A percentile compares a stretch with the other conserved stretches of the same genome.
These are phyloP conservation scores for Arctia plantaginis DNA, from an alignment of 2,888 invertebrate species.

Conservation along the genomic window DNA sequence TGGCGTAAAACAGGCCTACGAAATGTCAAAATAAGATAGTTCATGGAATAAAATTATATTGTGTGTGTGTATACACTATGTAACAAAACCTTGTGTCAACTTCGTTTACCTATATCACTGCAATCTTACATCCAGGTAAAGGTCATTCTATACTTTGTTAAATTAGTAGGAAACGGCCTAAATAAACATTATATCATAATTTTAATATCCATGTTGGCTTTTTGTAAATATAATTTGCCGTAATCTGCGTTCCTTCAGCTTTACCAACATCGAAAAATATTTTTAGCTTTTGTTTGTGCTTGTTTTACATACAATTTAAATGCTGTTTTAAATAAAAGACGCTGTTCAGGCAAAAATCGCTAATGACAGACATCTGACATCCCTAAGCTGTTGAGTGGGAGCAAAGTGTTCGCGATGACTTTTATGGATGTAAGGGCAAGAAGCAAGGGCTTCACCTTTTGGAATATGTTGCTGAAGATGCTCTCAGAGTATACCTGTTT, in stretches of 20 bases:
- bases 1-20: background rate
- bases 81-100: constrained; percentile 1
- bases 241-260: constrained; percentile 49
- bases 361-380: background rate
- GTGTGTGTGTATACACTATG: background rate
- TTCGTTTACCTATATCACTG: constrained; percentile 12
- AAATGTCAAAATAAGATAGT: background rate
- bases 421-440: background rate
- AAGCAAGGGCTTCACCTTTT: background rate
- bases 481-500: too few relatives aligned
- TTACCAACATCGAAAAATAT: constrained; percentile 42
- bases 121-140: constrained; percentile 10
- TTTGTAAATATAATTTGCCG: constrained; percentile 45
- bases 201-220: constrained; percentile 47
- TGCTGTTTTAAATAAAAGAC: constrained; percentile 14
- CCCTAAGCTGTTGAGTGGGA: background rate
- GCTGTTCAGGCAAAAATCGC: background rate
- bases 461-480: too few relatives aligned
- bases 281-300: constrained; percentile 36
- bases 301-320: constrained; percentile 28
- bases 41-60: background rate
- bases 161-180: constrained; percentile 42
- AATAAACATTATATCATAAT: constrained; percentile 50
- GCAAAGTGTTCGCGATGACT: background rate
- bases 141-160: constrained; percentile 42